These are phyloP conservation scores for Apis florea DNA, from an alignment of 1,140 invertebrate genomes.

Conservation along the genomic window DNA sequence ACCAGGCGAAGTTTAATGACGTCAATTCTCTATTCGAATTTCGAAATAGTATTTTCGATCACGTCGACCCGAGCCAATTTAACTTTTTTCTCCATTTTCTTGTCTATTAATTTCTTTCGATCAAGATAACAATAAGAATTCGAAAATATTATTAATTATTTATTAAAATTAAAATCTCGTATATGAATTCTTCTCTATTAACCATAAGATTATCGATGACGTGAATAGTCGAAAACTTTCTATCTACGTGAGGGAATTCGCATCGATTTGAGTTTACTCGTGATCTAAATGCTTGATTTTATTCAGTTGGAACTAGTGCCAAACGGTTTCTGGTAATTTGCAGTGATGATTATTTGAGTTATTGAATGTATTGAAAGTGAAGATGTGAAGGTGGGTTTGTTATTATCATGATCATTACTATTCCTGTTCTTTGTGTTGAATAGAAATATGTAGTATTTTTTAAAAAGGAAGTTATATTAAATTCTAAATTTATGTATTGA, in stretches of 20 bases:
- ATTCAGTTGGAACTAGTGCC: not conserved
- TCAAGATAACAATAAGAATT: not conserved
- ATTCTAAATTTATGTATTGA: too few relatives aligned
- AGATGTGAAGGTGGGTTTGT: too few relatives aligned
- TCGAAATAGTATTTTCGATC: conserved; percentile 13
- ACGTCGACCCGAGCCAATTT: not conserved
- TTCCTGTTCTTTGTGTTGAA: too few relatives aligned
- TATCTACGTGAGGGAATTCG: not conserved
- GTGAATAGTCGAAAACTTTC: not conserved
- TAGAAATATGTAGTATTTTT: too few relatives aligned
- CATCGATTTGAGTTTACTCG: not conserved
- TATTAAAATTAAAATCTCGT: too few relatives aligned
- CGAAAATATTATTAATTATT: not conserved
- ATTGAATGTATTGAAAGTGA: not conserved
- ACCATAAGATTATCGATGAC: not conserved
- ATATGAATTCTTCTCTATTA: too few relatives aligned
- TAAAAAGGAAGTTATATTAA: too few relatives aligned
- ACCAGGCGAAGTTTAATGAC: not conserved
- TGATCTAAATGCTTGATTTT: not conserved
- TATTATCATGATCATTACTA: too few relatives aligned
- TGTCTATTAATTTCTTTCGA: not conserved
- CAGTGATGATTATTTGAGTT: not conserved
- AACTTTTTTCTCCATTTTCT: not conserved
- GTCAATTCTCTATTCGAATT: conserved; percentile 3
- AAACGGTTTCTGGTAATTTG: not conserved